Conservation (phyloP, 2,797 vertebrate species). For the Heliangelus exortis region DNA sequence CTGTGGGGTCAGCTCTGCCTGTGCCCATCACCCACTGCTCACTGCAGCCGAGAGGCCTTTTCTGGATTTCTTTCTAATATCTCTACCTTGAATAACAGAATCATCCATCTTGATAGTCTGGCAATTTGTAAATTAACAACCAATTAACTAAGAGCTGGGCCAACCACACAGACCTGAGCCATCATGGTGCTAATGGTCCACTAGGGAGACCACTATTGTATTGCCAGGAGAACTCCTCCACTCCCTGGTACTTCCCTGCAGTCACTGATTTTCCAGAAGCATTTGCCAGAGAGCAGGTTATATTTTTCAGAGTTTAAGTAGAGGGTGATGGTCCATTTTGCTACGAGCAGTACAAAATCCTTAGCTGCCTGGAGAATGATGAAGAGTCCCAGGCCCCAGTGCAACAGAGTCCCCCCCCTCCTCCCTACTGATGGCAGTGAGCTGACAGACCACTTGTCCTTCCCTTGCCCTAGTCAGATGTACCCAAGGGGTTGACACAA, state of each 20-base stretch:
- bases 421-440: fast-evolving
- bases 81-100: not conserved
- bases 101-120: not conserved
- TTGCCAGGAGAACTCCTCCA: not conserved
- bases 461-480: not conserved
- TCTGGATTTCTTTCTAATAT: not conserved
- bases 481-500: not conserved
- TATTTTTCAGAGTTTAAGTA: not conserved
- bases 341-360: not conserved
- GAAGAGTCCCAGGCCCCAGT: not conserved
- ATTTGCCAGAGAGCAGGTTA: not conserved
- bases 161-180: not conserved
- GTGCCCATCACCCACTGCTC: not conserved
- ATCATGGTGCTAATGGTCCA: fast-evolving
- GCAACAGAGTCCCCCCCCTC: too few species aligned
- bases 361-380: not conserved
- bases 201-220: not conserved
- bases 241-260: not conserved
- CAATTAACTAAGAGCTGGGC: not conserved
- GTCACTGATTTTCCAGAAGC: not conserved
- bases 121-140: not conserved
- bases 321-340: not conserved
- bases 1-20: not conserved
- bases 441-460: not conserved
- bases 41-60: not conserved